Evolutionary conservation across 2,113 vertebrate genomes (phyloP), one percentile per base, ranked within the genome.

Genomic region (Actenoides lindsayi): DNA sequence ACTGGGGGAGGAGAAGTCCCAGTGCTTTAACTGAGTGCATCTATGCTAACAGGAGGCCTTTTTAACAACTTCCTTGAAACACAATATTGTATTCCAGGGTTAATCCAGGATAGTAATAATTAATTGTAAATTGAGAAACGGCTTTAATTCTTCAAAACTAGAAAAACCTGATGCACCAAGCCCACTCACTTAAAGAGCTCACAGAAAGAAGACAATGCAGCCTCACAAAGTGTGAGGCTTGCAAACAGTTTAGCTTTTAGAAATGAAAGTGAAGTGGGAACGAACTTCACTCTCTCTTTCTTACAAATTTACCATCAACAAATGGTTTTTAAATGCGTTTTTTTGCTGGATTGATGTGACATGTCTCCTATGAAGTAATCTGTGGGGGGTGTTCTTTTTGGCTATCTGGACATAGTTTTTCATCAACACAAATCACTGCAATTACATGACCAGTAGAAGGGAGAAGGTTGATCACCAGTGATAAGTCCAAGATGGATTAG

Each of bases 51-150:
- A 98, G 87, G 37, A 75, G 95, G 59, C 81, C 94, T 97, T 96
- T 96, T 92, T 96, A 89, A 97, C 95, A 90, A 87, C 93, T 98
- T 97, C 92, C 91, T 95, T 97, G 97, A 96, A 97, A 98, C 93
- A 91, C 94, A 97, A 39, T 96, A 90, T 89, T 97, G 83, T 95
- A 97, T 98, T 97, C 88, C 95, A 95, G 83, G 97, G 96, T 98
- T 98, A 98, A 97, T 97, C 97, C 97, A 97, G 97, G 97, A 97
- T 98, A 98, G 91, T 96, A 97, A 98, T 98, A 98, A 98, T 99
- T 99, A 98, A 98, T 98, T 99, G 98, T 98, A 99, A 99, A 98
- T 98, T 98, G 99, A 99, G 98, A 98, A 98, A 98, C 83, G 35
- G 97, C 98, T 98, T 98, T 98, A 97, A 98, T 98, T 98, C 98